Conservation (phyloP, 2,113 vertebrate genomes). For the Hemiscyllium ocellatum region DNA sequence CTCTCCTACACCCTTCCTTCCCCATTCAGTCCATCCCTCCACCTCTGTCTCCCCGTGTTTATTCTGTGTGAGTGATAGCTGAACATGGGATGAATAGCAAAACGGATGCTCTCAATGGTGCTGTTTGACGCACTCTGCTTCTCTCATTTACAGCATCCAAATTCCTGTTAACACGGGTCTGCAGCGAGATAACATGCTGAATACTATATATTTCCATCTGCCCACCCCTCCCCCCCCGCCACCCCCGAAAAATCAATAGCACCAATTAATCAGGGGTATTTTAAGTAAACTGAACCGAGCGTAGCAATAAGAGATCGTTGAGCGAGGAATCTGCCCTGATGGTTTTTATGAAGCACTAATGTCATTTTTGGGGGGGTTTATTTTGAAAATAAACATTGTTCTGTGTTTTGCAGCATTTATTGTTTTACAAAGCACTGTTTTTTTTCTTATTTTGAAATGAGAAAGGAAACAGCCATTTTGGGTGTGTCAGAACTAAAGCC, state of each 20-base stretch:
- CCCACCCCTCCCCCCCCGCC: too few relatives aligned
- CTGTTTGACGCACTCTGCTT: conserved; percentile 75
- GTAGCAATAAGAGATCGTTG: conserved; percentile 46
- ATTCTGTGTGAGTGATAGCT: conserved; percentile 67
- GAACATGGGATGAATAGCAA: conserved; percentile 76
- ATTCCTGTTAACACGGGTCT: conserved; percentile 61
- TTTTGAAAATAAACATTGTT: conserved; percentile 40
- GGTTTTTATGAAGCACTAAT: conserved; percentile 59
- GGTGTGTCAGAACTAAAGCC: conserved; percentile 23
- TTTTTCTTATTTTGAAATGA: neutral
- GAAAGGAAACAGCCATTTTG: conserved; percentile 26
- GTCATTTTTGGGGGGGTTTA: conserved; percentile 41
- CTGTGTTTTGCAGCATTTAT: neutral
- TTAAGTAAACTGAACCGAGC: conserved; percentile 40
- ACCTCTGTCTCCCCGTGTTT: conserved; percentile 67
- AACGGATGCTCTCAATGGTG: conserved; percentile 72
- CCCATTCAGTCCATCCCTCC: conserved; percentile 45
- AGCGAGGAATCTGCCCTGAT: conserved; percentile 44
- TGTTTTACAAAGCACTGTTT: neutral
- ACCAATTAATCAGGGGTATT: conserved; percentile 61
- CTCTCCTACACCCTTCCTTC: conserved; percentile 44
- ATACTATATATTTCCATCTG: conserved; percentile 57
- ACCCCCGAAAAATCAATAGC: conserved; percentile 58
- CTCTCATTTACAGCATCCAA: conserved; percentile 67
- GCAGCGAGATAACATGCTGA: conserved; percentile 67